Evolutionary conservation across 2,888 invertebrate genomes (phyloP).

Genomic region (Kryphioiulus occultus): DNA sequence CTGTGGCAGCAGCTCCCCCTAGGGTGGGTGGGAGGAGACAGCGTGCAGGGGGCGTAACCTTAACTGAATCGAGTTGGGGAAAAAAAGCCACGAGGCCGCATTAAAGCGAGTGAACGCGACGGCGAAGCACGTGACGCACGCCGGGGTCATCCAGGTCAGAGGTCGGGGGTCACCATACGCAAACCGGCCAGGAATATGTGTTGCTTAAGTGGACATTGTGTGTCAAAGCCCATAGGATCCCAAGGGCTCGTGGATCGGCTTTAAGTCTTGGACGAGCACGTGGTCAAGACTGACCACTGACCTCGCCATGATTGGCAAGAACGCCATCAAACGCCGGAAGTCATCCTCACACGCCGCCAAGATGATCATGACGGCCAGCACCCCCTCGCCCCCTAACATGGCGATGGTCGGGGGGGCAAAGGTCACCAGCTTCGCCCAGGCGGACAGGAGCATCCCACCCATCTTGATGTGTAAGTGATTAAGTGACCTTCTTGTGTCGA

Average conservation of each 20-base stretch:
- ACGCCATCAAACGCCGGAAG: neutral
- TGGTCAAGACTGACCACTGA: too few species aligned
- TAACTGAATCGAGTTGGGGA: neutral
- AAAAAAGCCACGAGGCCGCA: neutral
- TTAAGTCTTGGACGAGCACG: neutral
- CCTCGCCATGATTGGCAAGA: neutral
- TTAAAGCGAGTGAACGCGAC: neutral
- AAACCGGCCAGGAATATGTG: neutral
- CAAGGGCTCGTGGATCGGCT: neutral
- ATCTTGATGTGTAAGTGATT: conserved; percentile 43
- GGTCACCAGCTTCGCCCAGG: conserved; percentile 7
- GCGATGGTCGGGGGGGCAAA: neutral
- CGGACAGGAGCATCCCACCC: conserved; percentile 40
- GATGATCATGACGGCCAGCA: conserved; percentile 15
- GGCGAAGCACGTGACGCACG: neutral
- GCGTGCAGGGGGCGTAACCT: neutral
- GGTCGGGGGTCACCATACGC: neutral
- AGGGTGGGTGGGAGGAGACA: neutral
- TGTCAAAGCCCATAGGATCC: too few species aligned
- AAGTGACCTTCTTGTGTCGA: too few species aligned
- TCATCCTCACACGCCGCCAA: neutral
- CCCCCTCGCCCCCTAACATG: neutral
- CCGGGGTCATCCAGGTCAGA: neutral
- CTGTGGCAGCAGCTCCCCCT: neutral
- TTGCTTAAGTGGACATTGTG: neutral